phyloP scores from a whole-genome alignment of 2,113 vertebrate species.

The Callaeas wilsoni region DNA sequence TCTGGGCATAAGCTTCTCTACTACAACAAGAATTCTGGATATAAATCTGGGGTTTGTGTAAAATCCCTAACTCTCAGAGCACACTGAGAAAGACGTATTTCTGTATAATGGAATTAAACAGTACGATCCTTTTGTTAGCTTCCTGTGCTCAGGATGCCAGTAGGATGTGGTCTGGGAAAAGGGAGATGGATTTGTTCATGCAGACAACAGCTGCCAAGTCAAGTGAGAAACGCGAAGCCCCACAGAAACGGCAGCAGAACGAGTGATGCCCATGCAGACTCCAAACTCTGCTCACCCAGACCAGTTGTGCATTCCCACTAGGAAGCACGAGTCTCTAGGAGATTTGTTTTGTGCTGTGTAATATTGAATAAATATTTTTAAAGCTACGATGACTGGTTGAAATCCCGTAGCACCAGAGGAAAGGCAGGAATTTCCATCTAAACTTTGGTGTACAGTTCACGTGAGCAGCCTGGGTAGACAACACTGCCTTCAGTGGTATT shows the following conservation, averaged over 20 bases:
- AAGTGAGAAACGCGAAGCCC: neutral
- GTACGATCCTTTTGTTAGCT: neutral
- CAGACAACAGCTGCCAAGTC: neutral
- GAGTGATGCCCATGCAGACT: neutral
- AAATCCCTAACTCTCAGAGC: neutral
- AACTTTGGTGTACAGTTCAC: neutral
- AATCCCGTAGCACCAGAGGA: neutral
- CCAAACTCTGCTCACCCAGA: neutral
- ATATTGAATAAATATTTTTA: neutral
- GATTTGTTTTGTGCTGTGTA: neutral
- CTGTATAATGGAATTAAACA: neutral
- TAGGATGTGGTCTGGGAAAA: neutral
- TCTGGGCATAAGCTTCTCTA: neutral
- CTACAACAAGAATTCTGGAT: neutral
- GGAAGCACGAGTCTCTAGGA: neutral
- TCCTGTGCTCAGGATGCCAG: neutral
- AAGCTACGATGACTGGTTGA: neutral
- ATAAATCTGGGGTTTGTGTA: neutral
- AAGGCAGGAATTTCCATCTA: neutral
- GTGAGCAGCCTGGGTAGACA: neutral
- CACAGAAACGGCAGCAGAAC: neutral
- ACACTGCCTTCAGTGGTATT: neutral
- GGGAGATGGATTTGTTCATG: neutral
- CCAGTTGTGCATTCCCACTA: neutral
- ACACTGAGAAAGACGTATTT: neutral